Percentiles rank a stretch among this genome's conserved stretches.
Evolutionary conservation across 30 jellyfish, hydroid and myxozoan genomes (phyloP).

Genomic region (Nemopilema nomurai): DNA sequence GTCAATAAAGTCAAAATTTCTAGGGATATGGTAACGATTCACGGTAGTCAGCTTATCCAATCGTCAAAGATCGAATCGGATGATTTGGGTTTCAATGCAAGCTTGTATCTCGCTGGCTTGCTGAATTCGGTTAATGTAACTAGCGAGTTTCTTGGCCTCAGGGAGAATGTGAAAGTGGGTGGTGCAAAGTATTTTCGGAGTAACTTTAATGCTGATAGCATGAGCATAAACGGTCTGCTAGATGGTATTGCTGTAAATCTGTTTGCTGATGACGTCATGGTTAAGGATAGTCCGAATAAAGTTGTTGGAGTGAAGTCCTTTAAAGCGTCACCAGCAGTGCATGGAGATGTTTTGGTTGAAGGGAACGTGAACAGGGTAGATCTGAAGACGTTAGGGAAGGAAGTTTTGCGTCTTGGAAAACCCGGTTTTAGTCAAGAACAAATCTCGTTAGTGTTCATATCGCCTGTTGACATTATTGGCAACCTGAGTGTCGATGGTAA

Average conservation of each 20-base stretch:
- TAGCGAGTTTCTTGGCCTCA: constrained; percentile 16
- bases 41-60: constrained; percentile 34
- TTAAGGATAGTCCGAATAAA: constrained; percentile 21
- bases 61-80: constrained; percentile 21
- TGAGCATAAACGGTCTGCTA: constrained; percentile 8
- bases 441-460: background rate
- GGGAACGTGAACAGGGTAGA: constrained; percentile 34
- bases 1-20: constrained; percentile 52
- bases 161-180: constrained; percentile 2
- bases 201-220: background rate
- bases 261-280: constrained; percentile 45
- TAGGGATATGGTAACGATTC: constrained; percentile 20
- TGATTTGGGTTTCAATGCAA: constrained; percentile 16
- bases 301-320: constrained; percentile 47
- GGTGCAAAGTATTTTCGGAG: constrained; percentile 21
- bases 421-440: background rate
- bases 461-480: constrained; percentile 9
- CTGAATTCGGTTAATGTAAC: constrained; percentile 53
- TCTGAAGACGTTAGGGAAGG: background rate
- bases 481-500: constrained; percentile 27
- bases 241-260: constrained; percentile 49
- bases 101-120: constrained; percentile 23
- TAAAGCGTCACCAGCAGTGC: background rate
- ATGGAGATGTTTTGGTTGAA: constrained; percentile 9
- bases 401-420: background rate